A percentile compares a stretch with the other conserved stretches of the same genome.
These are phyloP conservation scores for Vireo griseus DNA, from an alignment of 2,797 vertebrate genomes.

Conservation along the genomic window DNA sequence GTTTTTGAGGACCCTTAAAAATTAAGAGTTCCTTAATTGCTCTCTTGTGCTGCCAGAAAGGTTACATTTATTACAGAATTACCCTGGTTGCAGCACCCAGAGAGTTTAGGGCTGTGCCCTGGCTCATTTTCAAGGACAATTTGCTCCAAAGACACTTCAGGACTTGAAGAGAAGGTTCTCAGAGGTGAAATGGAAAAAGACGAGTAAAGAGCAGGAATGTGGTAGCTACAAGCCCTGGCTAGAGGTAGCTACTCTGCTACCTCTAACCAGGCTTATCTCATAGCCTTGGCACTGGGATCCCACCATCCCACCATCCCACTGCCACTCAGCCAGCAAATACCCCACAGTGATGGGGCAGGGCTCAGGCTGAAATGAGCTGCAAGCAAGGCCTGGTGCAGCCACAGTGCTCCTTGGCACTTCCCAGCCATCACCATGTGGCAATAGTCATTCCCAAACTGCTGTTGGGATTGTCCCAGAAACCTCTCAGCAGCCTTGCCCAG, in stretches of 20 bases:
- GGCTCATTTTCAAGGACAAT: background rate
- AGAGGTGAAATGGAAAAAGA: background rate
- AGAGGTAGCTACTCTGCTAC: background rate
- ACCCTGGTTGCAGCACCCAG: background rate
- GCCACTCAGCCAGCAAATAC: background rate
- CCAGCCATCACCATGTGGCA: background rate
- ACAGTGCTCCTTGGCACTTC: background rate
- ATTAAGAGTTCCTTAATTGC: background rate
- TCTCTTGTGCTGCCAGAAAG: background rate
- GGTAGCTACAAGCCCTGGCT: background rate
- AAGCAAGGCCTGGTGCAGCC: background rate
- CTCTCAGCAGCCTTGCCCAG: background rate
- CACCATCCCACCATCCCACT: background rate
- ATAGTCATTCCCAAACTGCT: background rate
- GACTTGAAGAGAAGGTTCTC: background rate
- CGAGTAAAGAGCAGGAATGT: rapidly evolving
- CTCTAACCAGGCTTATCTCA: background rate
- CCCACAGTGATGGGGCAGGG: rapidly evolving
- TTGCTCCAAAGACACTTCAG: background rate
- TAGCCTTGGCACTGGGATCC: background rate
- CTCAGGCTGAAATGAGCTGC: background rate
- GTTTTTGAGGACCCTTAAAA: background rate
- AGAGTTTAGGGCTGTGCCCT: background rate
- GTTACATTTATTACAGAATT: background rate
- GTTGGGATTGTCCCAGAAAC: background rate